A percentile compares a stretch with the other conserved stretches of the same genome.
Evolutionary conservation across 2,797 vertebrate species (phyloP).

Genomic region (Nyctalus aviator): DNA sequence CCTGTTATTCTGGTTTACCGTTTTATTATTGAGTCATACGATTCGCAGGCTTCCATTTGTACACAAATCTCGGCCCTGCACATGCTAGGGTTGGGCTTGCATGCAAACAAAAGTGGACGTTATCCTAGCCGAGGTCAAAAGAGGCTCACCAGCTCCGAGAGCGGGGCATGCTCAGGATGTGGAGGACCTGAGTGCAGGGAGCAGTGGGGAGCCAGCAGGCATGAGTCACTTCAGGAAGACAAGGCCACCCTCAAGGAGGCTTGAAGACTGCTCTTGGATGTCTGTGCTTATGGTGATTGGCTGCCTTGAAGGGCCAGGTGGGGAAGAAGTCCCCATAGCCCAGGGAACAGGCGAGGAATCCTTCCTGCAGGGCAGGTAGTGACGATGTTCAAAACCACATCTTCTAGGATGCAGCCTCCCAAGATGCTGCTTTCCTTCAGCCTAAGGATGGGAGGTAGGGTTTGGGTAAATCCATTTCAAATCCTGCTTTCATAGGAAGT

Average conservation of each 20-base stretch:
- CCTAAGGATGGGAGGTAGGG: too few relatives aligned
- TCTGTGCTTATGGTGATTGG: background rate
- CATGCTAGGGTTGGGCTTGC: too few relatives aligned
- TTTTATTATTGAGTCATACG: background rate
- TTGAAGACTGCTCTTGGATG: background rate
- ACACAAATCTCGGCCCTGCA: background rate
- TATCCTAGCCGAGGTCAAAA: rapidly evolving
- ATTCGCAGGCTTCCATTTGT: background rate
- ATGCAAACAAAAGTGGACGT: background rate
- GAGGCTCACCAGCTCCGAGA: background rate
- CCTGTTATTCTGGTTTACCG: background rate
- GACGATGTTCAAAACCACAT: background rate
- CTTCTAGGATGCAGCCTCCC: background rate
- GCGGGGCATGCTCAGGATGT: rapidly evolving
- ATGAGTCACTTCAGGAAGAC: background rate
- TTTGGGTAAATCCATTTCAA: background rate
- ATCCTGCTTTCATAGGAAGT: background rate
- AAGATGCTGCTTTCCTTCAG: background rate
- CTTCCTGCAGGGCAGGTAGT: background rate
- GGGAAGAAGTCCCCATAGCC: background rate
- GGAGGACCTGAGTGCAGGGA: background rate
- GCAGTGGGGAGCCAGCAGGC: too few relatives aligned
- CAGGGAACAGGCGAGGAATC: background rate
- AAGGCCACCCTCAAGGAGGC: background rate
- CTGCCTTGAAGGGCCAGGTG: too few relatives aligned